phyloP scores from a whole-genome alignment of 2,797 vertebrate species.

The Alectoris magna region DNA sequence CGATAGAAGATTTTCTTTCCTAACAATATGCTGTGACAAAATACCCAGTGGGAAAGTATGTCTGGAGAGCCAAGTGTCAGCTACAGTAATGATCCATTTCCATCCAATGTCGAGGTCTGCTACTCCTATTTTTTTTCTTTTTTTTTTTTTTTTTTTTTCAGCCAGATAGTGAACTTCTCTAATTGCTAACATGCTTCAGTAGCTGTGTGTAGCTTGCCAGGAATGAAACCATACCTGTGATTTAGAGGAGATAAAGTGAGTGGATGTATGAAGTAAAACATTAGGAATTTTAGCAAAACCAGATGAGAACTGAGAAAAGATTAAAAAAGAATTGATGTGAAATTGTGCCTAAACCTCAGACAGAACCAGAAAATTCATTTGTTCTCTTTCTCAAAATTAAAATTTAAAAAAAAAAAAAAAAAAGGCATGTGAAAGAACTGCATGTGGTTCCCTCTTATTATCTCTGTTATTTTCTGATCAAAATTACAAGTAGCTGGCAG shows the following conservation, averaged over 20 bases:
- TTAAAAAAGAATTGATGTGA: neutral
- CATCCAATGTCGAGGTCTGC: neutral
- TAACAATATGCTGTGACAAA: neutral
- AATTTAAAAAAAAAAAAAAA: neutral
- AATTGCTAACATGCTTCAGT: neutral
- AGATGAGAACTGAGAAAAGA: constrained; percentile 15
- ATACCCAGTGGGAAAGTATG: neutral
- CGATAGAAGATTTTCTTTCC: neutral
- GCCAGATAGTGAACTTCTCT: neutral
- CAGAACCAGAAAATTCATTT: neutral
- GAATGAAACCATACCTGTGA: neutral
- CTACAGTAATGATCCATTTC: neutral
- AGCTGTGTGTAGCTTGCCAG: fast-evolving
- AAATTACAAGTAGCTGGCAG: neutral
- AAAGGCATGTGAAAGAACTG: fast-evolving
- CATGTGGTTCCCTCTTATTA: neutral
- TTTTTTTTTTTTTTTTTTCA: neutral
- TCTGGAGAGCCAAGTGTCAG: neutral
- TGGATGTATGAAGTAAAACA: neutral
- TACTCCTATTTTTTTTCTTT: neutral
- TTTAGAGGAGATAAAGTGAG: neutral
- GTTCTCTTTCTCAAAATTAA: neutral
- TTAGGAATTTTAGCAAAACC: constrained; percentile 33
- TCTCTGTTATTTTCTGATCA: neutral
- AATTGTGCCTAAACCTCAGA: neutral